Evolutionary conservation across 2,888 invertebrate genomes (phyloP).

Genomic region (Mongoloraphidia duomilia): DNA sequence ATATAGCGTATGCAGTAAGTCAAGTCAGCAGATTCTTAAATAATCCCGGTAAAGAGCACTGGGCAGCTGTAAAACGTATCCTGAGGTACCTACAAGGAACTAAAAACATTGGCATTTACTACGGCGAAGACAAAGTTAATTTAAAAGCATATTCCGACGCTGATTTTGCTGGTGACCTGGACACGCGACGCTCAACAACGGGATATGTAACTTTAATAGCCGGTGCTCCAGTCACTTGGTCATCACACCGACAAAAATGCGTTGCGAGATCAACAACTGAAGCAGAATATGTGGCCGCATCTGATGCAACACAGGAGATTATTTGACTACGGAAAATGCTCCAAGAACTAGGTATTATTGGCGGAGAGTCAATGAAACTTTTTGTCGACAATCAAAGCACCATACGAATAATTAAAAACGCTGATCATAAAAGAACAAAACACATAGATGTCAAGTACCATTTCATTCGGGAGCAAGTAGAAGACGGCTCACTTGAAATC

Average conservation of each 20-base stretch:
- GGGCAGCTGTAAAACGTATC: conserved; percentile 9
- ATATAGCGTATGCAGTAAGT: conserved; percentile 6
- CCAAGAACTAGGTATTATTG: not conserved
- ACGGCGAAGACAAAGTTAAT: conserved; percentile 7
- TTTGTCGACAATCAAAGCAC: conserved; percentile 5
- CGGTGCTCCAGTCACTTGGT: conserved; percentile 18
- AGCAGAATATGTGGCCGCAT: conserved; percentile 18
- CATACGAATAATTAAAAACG: conserved; percentile 2
- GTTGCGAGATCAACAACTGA: conserved; percentile 19
- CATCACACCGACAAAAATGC: conserved; percentile 15
- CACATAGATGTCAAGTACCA: not conserved
- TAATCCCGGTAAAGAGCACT: conserved; percentile 1
- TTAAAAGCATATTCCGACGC: conserved; percentile 5
- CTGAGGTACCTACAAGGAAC: conserved; percentile 16
- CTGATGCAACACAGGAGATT: conserved; percentile 14
- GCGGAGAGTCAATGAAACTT: not conserved
- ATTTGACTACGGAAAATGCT: conserved; percentile 10
- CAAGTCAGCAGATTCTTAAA: conserved; percentile 3
- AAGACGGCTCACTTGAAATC: too few species aligned
- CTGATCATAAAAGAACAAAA: not conserved
- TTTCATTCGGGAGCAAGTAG: too few species aligned
- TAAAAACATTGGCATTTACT: conserved; percentile 7
- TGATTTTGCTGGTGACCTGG: conserved; percentile 3
- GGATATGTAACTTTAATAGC: conserved; percentile 14
- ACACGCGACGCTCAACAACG: conserved; percentile 7